Evolutionary conservation across 1,140 invertebrate genomes (phyloP), one percentile per base, ranked within the genome.

Genomic region (Bombus difficillimus): DNA sequence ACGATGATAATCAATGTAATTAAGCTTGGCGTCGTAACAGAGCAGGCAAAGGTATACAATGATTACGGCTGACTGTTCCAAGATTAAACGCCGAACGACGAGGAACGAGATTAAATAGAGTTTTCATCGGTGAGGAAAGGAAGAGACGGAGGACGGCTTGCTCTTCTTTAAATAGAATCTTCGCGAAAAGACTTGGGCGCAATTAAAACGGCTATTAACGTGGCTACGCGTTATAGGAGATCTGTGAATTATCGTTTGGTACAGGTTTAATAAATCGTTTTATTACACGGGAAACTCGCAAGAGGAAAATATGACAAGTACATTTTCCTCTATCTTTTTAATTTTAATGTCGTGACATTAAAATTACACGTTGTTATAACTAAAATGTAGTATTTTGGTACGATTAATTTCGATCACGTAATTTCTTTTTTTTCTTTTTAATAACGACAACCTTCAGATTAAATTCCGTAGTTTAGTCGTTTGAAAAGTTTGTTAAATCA

Each of bases 121-220:
- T 76, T 41, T 41, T 37, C 57, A 37, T 18, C 10, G 64, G 15
- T n/a, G 74, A 34, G 34, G 13, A 59, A n/a, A 15, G 12, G 28
- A n/a, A 28, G 72, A 5, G 39, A 34, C 39, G 28, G 1, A 41
- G 74, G n/a, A n/a, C 10, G n/a, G 22, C 12, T 43, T 28, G n/a
- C 9, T 41, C 64, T 69, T 78, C 74, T 83, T 83, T 78, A 78
- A 78, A 78, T 71, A 78, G n/a, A 69, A 69, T 71, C 34, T 41
- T 71, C 37, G 74, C 47, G 74, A 18, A 77, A 39, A 68, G 72
- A 32, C 32, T 37, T n/a, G 5, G 41, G 73, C 22, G 71, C 72
- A 83, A 83, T 83, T 83, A 77, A 77, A 83, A 32, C 80, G 80
- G 41, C 81, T 78, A 78, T 83, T 78, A 83, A 78, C 74, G 79